Percentiles rank a stretch among this genome's conserved stretches.
These are phyloP conservation scores for Halictus rubicundus DNA, from an alignment of 1,140 invertebrate species.

Conservation along the genomic window DNA sequence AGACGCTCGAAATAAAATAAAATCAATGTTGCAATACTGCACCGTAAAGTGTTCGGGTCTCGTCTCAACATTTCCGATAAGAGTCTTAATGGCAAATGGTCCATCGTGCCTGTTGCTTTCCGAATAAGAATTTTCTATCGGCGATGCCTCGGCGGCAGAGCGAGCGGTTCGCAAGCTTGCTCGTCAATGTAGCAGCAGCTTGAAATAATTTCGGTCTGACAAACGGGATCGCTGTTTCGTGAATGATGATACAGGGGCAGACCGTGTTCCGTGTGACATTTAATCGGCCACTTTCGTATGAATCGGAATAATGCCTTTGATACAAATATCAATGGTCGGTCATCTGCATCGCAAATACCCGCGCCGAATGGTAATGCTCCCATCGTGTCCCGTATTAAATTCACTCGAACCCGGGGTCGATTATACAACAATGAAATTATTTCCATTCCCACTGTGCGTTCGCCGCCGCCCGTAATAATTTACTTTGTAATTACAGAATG, in stretches of 20 bases:
- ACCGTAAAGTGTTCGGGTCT: background rate
- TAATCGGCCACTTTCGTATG: background rate
- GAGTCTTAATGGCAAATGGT: background rate
- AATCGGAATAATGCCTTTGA: conserved; percentile 15
- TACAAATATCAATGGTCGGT: conserved; percentile 20
- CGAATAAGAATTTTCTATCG: background rate
- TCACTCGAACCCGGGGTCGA: background rate
- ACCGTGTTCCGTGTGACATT: background rate
- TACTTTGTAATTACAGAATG: background rate
- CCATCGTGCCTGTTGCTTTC: background rate
- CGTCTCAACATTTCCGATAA: conserved; percentile 11
- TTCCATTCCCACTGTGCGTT: background rate
- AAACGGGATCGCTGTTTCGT: conserved; percentile 1
- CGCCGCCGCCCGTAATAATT: background rate
- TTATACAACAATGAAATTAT: conserved; percentile 4
- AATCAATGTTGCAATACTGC: background rate
- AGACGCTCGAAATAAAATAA: too few relatives aligned
- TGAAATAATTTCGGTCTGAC: background rate
- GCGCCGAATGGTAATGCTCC: conserved; percentile 5
- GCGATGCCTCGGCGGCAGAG: background rate
- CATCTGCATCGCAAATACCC: conserved; percentile 19
- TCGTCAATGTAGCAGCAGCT: background rate
- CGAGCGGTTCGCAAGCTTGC: too few relatives aligned
- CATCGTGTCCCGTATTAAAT: background rate
- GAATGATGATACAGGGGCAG: background rate